Base-by-base conservation (phyloP, 2,888 invertebrate genomes). In the Quadroppia sp. region DNA sequence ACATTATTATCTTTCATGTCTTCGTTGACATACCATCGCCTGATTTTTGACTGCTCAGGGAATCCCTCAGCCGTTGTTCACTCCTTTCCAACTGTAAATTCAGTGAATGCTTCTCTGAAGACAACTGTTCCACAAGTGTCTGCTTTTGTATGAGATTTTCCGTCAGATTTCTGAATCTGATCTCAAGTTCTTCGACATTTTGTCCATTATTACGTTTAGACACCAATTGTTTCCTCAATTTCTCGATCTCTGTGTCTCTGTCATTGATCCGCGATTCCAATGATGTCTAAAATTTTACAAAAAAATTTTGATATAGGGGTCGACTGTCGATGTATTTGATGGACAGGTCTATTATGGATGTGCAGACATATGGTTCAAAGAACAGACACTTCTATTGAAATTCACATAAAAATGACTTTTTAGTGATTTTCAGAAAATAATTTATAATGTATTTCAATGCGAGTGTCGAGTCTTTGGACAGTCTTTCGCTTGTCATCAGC, bases 61-160 rank as follows among this genome's bases (percentile, higher is more conserved):
- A 71, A 36, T 77, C 74, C 50, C 82, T 76, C 75, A 74, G 36
- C n/a, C 71, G 28, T 20, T 70, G 71, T 64, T 74, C 74, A 56
- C 67, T 61, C n/a, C 91, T 89, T 81, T 94, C 94, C 79, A 94
- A 82, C 81, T 94, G 93, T 79, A 94, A 85, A 78, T 87, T 86
- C 71, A 94, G 84, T 25, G 92, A 91, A 84, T 93, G 93, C 80
- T 91, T 89, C 80, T 94, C 94, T 0, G 90, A 89, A 73, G 91
- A 87, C 56, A 92, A 84, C 25, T 88, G 85, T 81, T 95, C 94
- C n/a, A 95, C 84, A 78, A 88, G 87, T 59, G 89, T 89, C 82
- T 95, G 95, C 81, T 91, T 93, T 80, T 89, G 87, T 74, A 94
- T 90, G 45, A 95, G 84, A 61, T 89, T 90, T 80, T 93, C 89